These are phyloP conservation scores for Noctua comes DNA, from an alignment of 2,888 invertebrate species.

Conservation along the genomic window DNA sequence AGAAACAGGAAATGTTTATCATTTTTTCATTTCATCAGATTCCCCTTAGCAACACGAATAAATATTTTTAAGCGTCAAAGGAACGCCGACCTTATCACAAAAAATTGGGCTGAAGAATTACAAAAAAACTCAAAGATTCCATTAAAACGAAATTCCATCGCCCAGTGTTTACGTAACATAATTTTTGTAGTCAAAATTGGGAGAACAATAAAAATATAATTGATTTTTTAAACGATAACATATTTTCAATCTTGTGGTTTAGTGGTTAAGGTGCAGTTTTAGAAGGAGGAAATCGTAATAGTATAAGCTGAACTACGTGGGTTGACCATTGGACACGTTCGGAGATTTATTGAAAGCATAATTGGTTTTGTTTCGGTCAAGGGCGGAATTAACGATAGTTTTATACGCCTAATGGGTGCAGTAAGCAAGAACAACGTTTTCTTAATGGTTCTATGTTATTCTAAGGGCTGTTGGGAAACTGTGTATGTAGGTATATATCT, in stretches of 20 bases:
- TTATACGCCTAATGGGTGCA: slow-evolving; percentile 82
- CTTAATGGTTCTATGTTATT: slow-evolving; percentile 75
- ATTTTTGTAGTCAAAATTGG: slow-evolving; percentile 65
- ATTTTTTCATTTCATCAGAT: slow-evolving; percentile 44
- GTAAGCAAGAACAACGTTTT: slow-evolving; percentile 75
- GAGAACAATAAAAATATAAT: slow-evolving; percentile 67
- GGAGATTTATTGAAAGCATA: slow-evolving; percentile 85
- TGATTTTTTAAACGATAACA: slow-evolving; percentile 27
- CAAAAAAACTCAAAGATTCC: slow-evolving; percentile 49
- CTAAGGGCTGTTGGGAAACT: slow-evolving; percentile 48
- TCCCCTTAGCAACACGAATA: slow-evolving; percentile 36
- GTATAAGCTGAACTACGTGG: slow-evolving; percentile 69
- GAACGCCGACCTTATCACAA: slow-evolving; percentile 34
- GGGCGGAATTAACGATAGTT: slow-evolving; percentile 83
- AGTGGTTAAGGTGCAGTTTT: slow-evolving; percentile 57
- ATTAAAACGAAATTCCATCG: slow-evolving; percentile 47
- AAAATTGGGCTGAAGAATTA: slow-evolving; percentile 40
- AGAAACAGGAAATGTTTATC: slow-evolving; percentile 37
- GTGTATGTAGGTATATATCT: slow-evolving; percentile 31
- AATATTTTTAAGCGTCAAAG: slow-evolving; percentile 40
- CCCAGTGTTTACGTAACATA: slow-evolving; percentile 66
- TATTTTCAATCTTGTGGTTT: slow-evolving; percentile 51
- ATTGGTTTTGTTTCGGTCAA: slow-evolving; percentile 86
- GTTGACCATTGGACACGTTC: slow-evolving; percentile 74
- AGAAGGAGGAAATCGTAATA: slow-evolving; percentile 18